Evolutionary conservation across 2,113 vertebrate species (phyloP).

Genomic region (Peromyscus polionotus): DNA sequence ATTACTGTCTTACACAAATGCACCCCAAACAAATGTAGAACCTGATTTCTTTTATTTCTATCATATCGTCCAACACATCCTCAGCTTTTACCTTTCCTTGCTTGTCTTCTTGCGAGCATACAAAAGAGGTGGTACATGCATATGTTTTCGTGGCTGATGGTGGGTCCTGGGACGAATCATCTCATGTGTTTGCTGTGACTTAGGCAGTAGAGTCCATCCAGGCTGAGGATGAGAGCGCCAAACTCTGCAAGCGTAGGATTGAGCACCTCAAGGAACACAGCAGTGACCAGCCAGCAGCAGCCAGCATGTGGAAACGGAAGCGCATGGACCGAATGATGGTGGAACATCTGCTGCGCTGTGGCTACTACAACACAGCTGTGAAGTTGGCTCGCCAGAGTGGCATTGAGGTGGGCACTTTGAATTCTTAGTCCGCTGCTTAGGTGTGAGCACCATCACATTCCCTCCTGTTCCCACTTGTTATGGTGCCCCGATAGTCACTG

Average conservation of each 20-base stretch:
- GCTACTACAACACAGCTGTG: slow-evolving; percentile 98
- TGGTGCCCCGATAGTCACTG: background rate
- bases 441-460: background rate
- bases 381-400: slow-evolving; percentile 97
- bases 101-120: background rate
- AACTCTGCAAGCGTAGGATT: slow-evolving; percentile 97
- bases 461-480: background rate
- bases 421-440: background rate
- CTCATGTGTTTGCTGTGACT: background rate
- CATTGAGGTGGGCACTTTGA: slow-evolving; percentile 91
- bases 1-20: no score
- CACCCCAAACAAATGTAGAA: background rate
- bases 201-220: slow-evolving; percentile 99
- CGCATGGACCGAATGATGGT: slow-evolving; percentile 99
- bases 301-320: slow-evolving; percentile 98
- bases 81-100: background rate
- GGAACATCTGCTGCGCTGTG: slow-evolving; percentile 97
- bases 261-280: slow-evolving; percentile 99
- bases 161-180: rapidly evolving
- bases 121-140: rapidly evolving
- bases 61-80: rapidly evolving
- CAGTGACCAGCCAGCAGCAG: slow-evolving; percentile 95
- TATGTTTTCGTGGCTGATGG: background rate
- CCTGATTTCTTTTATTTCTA: background rate
- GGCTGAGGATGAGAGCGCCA: slow-evolving; percentile 98